Percentiles rank a stretch among this genome's conserved stretches.
Evolutionary conservation across 2,113 vertebrate genomes (phyloP).

Genomic region (Solenodon paradoxus): DNA sequence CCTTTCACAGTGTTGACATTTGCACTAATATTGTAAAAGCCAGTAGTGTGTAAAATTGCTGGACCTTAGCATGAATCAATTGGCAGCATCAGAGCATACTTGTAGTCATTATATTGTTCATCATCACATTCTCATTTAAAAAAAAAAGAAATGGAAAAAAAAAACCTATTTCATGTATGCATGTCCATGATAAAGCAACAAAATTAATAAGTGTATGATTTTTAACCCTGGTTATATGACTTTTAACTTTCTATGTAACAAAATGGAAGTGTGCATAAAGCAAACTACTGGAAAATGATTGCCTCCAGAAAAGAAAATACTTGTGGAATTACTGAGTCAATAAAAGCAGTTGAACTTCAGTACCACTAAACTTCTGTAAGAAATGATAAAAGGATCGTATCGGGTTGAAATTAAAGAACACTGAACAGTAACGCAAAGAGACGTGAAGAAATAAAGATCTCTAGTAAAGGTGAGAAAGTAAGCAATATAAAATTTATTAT

Average conservation of each 20-base stretch:
- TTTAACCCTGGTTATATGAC: too few relatives aligned
- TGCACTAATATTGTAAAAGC: too few relatives aligned
- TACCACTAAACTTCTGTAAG: too few relatives aligned
- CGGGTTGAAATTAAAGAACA: neutral
- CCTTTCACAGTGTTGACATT: too few relatives aligned
- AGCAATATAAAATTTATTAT: neutral
- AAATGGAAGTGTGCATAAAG: neutral
- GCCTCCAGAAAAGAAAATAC: neutral
- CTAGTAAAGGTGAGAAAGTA: neutral
- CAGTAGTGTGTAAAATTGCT: too few relatives aligned
- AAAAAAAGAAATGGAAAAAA: too few relatives aligned
- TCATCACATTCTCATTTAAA: neutral
- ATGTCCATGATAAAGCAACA: neutral
- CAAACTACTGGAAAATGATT: neutral
- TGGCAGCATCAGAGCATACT: neutral
- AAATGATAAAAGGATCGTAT: too few relatives aligned
- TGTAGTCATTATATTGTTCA: neutral
- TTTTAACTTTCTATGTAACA: neutral
- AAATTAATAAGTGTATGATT: neutral
- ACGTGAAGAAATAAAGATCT: neutral
- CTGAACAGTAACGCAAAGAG: neutral
- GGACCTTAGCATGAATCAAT: too few relatives aligned
- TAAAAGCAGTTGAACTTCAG: too few relatives aligned
- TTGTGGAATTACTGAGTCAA: too few relatives aligned
- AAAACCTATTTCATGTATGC: neutral